Evolutionary conservation across 2,888 invertebrate genomes (phyloP).

Genomic region (Neoscelio sp.): DNA sequence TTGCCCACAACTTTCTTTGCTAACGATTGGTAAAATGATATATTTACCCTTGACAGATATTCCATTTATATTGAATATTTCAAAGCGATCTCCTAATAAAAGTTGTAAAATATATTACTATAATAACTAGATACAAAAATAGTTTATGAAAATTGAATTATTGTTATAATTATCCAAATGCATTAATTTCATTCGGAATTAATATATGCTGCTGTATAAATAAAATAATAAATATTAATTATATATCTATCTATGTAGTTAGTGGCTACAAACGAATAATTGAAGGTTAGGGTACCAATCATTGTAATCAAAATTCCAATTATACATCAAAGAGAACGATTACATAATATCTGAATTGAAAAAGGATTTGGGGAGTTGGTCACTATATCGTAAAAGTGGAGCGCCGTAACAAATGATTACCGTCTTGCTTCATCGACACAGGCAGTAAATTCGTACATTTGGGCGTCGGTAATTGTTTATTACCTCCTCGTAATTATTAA

Average conservation of each 20-base stretch:
- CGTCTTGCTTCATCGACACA: slow-evolving; percentile 8
- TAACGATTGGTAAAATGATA: background rate
- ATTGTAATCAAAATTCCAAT: slow-evolving; percentile 32
- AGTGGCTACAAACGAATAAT: background rate
- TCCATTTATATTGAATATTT: background rate
- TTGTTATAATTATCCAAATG: too few species aligned
- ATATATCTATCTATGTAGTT: too few species aligned
- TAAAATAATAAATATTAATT: too few species aligned
- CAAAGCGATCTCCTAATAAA: background rate
- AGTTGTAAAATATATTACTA: background rate
- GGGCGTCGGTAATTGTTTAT: slow-evolving; percentile 54
- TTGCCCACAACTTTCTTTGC: background rate
- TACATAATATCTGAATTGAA: slow-evolving; percentile 57
- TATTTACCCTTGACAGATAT: background rate
- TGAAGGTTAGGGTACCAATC: slow-evolving; percentile 8
- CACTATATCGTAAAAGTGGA: slow-evolving; percentile 60
- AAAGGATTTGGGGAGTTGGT: slow-evolving; percentile 46
- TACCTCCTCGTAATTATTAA: slow-evolving; percentile 43
- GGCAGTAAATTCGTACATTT: slow-evolving; percentile 20
- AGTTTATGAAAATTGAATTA: too few species aligned
- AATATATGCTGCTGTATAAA: background rate
- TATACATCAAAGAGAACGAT: slow-evolving; percentile 17
- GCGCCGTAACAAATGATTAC: slow-evolving; percentile 61
- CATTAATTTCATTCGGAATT: background rate
- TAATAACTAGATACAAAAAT: too few species aligned